These are phyloP conservation scores for Dynastes grantii DNA, from an alignment of 2,888 invertebrate genomes.

Conservation along the genomic window DNA sequence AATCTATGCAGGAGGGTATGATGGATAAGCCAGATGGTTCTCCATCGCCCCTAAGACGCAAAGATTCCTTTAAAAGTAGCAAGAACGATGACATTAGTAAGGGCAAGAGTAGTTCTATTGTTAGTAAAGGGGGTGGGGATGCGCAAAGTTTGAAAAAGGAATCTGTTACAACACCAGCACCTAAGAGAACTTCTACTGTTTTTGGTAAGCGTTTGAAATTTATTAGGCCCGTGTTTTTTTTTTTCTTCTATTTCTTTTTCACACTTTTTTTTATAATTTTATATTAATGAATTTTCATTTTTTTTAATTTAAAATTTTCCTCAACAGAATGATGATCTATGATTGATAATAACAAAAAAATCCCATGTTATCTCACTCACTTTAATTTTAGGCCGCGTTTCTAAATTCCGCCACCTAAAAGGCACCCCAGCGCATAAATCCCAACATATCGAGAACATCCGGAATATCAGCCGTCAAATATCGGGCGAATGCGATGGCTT, in stretches of 20 bases:
- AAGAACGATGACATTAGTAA: constrained; percentile 70
- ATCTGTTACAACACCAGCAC: constrained; percentile 74
- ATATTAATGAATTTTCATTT: too few relatives aligned
- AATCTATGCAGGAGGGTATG: constrained; percentile 75
- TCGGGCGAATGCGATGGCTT: constrained; percentile 97
- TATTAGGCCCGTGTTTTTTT: too few relatives aligned
- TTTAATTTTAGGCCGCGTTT: constrained; percentile 78
- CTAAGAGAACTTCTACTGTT: constrained; percentile 89
- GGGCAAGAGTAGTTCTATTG: constrained; percentile 69
- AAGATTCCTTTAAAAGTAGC: constrained; percentile 80
- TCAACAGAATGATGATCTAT: too few relatives aligned
- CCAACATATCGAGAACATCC: constrained; percentile 92
- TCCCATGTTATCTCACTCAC: too few relatives aligned
- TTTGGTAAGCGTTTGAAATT: constrained; percentile 75
- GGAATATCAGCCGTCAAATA: constrained; percentile 91
- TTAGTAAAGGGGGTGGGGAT: constrained; percentile 71
- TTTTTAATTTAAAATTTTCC: too few relatives aligned
- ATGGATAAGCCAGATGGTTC: constrained; percentile 78
- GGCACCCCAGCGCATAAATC: constrained; percentile 93
- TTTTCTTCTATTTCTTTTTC: too few relatives aligned
- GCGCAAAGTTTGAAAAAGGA: constrained; percentile 69
- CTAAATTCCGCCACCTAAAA: constrained; percentile 94
- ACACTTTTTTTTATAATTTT: too few relatives aligned
- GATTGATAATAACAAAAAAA: too few relatives aligned
- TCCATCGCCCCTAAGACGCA: constrained; percentile 82